Evolutionary conservation across 2,797 vertebrate genomes (phyloP).

Genomic region (Myripristis murdjan): DNA sequence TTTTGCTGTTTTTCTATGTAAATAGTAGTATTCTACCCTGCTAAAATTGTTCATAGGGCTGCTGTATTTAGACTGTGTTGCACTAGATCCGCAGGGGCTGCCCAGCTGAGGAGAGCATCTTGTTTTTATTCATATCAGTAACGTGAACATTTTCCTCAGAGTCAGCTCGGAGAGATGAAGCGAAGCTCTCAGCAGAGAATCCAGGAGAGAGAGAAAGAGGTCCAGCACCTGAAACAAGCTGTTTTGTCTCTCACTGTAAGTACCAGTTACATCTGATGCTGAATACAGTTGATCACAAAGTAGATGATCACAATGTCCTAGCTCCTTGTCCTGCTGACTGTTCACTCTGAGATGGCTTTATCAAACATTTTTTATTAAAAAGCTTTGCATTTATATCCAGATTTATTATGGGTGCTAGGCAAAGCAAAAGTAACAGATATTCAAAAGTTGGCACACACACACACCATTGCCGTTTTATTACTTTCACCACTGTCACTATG

Average conservation of each 20-base stretch:
- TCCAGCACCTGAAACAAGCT: slow-evolving; percentile 81
- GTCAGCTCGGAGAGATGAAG: slow-evolving; percentile 76
- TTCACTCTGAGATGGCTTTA: not conserved
- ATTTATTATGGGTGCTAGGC: not conserved
- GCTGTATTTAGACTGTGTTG: too few species aligned
- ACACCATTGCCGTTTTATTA: not conserved
- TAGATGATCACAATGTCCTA: not conserved
- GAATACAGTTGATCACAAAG: too few species aligned
- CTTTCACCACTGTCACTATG: not conserved
- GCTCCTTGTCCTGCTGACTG: not conserved
- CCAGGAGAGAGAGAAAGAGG: slow-evolving; percentile 80
- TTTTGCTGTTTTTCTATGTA: too few species aligned
- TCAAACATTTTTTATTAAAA: not conserved
- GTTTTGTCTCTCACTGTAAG: slow-evolving; percentile 82
- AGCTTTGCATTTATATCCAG: not conserved
- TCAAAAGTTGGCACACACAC: not conserved
- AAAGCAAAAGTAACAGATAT: not conserved
- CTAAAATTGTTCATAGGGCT: too few species aligned
- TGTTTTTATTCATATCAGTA: not conserved
- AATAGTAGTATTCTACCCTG: too few species aligned
- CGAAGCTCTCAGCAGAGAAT: slow-evolving; percentile 77
- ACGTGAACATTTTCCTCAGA: slow-evolving; percentile 58
- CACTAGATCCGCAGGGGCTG: too few species aligned
- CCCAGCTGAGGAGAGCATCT: not conserved
- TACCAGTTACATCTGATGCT: not conserved